Conservation (phyloP, 2,113 vertebrate species). For the Sylvilagus bachmani region DNA sequence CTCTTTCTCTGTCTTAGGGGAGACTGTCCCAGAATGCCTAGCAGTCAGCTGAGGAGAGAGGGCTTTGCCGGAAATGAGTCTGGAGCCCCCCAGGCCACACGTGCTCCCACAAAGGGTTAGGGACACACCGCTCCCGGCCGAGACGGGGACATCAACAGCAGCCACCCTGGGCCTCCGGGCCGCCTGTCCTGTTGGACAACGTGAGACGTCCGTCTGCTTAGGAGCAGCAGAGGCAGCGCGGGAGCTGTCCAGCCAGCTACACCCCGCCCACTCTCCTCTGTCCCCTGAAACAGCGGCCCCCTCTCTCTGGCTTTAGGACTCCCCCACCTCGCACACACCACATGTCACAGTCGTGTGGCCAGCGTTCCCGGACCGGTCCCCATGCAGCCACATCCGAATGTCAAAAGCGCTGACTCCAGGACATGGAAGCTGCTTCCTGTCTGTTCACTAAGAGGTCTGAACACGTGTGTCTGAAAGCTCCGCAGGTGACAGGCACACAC, state of each 20-base stretch:
- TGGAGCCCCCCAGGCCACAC: background rate
- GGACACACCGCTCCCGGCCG: background rate
- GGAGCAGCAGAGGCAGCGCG: background rate
- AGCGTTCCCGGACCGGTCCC: background rate
- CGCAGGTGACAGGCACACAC: background rate
- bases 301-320: background rate
- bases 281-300: background rate
- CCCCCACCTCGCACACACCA: background rate
- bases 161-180: background rate
- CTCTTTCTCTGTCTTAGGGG: background rate
- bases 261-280: background rate
- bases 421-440: background rate
- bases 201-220: background rate
- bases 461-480: background rate
- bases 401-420: background rate
- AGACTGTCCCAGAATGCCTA: background rate
- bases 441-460: background rate
- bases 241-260: background rate
- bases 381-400: background rate
- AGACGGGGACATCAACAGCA: background rate
- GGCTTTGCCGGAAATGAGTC: background rate
- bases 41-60: background rate
- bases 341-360: background rate
- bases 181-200: background rate
- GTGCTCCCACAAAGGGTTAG: background rate